phyloP scores from a whole-genome alignment of 2,113 vertebrate genomes.

The Bubalus kerabau region DNA sequence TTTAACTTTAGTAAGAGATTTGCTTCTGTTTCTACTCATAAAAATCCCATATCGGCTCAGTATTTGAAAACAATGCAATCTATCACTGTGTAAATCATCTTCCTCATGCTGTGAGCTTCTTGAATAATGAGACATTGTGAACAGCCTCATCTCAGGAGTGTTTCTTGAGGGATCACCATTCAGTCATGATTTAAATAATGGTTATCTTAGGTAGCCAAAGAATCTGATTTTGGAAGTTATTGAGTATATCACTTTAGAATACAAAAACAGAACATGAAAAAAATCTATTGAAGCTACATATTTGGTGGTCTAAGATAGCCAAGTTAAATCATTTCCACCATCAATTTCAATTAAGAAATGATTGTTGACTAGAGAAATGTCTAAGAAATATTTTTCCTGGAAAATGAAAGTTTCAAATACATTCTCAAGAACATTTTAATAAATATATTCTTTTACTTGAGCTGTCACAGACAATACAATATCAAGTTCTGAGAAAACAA shows the following conservation, averaged over 20 bases:
- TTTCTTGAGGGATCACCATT: constrained; percentile 33
- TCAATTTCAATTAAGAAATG: constrained; percentile 25
- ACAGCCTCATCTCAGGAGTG: constrained; percentile 45
- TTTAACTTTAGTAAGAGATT: constrained; percentile 41
- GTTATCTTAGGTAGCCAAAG: constrained; percentile 46
- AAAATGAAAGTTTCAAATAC: neutral
- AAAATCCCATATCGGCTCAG: constrained; percentile 52
- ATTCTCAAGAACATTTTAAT: neutral
- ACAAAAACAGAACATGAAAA: neutral
- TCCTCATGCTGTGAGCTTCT: constrained; percentile 13
- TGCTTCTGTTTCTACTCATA: constrained; percentile 62
- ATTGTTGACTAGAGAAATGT: neutral
- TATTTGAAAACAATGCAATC: constrained; percentile 61
- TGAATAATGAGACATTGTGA: constrained; percentile 53
- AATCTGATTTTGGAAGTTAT: constrained; percentile 43
- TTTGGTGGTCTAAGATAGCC: constrained; percentile 51
- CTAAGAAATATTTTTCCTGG: neutral
- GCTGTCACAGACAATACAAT: neutral
- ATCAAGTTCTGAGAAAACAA: neutral
- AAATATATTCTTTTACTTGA: neutral
- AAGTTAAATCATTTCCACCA: constrained; percentile 26
- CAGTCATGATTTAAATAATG: constrained; percentile 49
- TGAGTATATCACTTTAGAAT: constrained; percentile 58
- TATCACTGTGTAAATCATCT: constrained; percentile 56
- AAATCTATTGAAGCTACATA: constrained; percentile 30